Base-by-base conservation (phyloP, 2,888 invertebrate genomes). In the Tenthredo distinguenda region DNA sequence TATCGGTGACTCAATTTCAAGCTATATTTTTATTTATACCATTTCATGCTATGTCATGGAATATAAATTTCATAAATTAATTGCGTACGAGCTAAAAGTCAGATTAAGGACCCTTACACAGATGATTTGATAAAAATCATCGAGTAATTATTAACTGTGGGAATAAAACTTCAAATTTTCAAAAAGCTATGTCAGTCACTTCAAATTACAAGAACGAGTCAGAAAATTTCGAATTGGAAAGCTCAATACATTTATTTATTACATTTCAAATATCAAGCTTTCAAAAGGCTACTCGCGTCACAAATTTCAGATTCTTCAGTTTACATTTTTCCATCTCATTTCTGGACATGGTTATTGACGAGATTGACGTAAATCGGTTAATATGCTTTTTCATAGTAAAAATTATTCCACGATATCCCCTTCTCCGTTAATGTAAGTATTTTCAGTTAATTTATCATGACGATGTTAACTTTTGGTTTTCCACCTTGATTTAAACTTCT, bases 61-160 rank as follows among this genome's bases (percentile, higher is more conserved):
- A 74, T 74, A 43, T 74, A n/a, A 74, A 74, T 74, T 74, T 74
- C 10, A 43, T 74, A 43, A 74, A 43, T 40, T 43, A 74, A 31
- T 43, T 21, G 21, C 72, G 12, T 21, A 74, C n/a, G 9, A 12
- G 43, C 21, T 26, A 18, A 12, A 34, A 68, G 9, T 31, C 18
- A 68, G 15, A 55, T 55, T n/a, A n/a, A n/a, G 55, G 55, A 7
- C 55, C 7, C n/a, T 6, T 2, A n/a, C n/a, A 55, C n/a, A 55
- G 55, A n/a, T 55, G n/a, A 7, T 55, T 55, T n/a, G 55, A n/a
- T n/a, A 10, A n/a, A n/a, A 55, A 1, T 7, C n/a, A 7, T 55
- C 7, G 2, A 55, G 7, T 7, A 55, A 55, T 55, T n/a, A n/a
- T n/a, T 55, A 55, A 55, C n/a, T 55, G 6, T 55, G 2, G 0